phyloP scores from a whole-genome alignment of 53 echinoderm and acorn worm species.

The Apostichopus leukothele region DNA sequence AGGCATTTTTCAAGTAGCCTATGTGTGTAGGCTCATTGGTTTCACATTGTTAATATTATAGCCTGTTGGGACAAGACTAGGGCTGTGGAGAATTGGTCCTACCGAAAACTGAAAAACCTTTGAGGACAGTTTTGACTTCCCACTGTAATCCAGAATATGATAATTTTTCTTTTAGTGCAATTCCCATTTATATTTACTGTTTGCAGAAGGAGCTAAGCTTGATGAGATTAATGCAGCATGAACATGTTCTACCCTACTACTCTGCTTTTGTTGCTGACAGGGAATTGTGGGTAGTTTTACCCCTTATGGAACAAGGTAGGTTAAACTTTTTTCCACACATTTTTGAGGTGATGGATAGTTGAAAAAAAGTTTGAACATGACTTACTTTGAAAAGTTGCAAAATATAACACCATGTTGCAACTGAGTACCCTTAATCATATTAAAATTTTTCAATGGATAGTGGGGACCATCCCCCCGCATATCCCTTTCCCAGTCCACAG shows the following conservation, averaged over 20 bases:
- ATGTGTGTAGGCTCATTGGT: too few species aligned
- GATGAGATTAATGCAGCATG: conserved; percentile 82
- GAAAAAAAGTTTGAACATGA: not conserved
- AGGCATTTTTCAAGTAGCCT: too few species aligned
- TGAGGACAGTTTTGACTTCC: too few species aligned
- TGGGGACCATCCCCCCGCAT: not conserved
- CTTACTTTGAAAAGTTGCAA: not conserved
- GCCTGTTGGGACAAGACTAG: too few species aligned
- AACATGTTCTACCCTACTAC: conserved; percentile 73
- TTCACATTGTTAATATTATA: too few species aligned
- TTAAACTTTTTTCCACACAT: too few species aligned
- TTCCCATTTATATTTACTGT: not conserved
- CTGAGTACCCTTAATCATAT: not conserved
- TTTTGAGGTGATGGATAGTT: too few species aligned
- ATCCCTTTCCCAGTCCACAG: not conserved
- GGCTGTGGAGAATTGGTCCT: too few species aligned
- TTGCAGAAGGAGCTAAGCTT: conserved; percentile 74
- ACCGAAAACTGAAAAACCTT: too few species aligned
- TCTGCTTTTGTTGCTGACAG: conserved; percentile 67
- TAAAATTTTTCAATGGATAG: not conserved
- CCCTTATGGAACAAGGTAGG: conserved; percentile 90
- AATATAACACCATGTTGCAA: too few species aligned
- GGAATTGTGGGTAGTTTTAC: conserved; percentile 93
- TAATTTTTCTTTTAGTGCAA: not conserved
- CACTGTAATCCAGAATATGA: too few species aligned